Base-by-base conservation (phyloP, 2,888 invertebrate genomes). In the Diabrotica balteata region DNA sequence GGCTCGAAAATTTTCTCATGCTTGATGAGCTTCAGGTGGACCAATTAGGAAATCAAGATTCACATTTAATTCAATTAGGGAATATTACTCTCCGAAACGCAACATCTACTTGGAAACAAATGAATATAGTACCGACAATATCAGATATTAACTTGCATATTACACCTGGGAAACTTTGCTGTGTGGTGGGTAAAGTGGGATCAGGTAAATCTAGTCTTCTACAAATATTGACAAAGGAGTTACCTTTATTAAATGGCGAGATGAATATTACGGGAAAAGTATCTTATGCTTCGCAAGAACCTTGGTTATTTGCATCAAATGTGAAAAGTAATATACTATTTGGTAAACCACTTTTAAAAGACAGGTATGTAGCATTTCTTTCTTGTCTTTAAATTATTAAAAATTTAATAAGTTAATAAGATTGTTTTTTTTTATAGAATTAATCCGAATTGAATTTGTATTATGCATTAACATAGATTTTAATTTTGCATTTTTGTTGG, bases 261-360 rank as follows among this genome's bases (percentile, higher is more conserved):
- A 78, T 93, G 55, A 80, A 86, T 2, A 81, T 92, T 10, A 86
- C 86, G 1, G 94, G 94, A 7, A 84, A 82, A 2, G 76, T 91
- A 10, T 86, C 90, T 0, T 95, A 93, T 80, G 91, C 92, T 4
- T 89, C 92, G 59, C 94, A 94, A 84, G 92, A 94, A 75, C 90
- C 95, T 0, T 95, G 95, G 95, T 82, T 91, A 3, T 91, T 91
- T 76, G 87, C 89, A 0, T 90, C 89, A 0, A 89, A 90, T 5
- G 88, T 96, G 0, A 86, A 90, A 53, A 91, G 93, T 76, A 96
- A 96, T 80, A 92, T 96, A 68, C 84, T 93, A 8, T 95, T 95
- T 81, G 94, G 94, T 0, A 85, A 88, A 72, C 86, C 88, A 0
- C 90, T 87, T 76, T 86, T 88, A 69, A 86, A 87, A 72, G 78